These are phyloP conservation scores for Pararge aegeria DNA, from an alignment of 1,140 invertebrate species.

Conservation along the genomic window DNA sequence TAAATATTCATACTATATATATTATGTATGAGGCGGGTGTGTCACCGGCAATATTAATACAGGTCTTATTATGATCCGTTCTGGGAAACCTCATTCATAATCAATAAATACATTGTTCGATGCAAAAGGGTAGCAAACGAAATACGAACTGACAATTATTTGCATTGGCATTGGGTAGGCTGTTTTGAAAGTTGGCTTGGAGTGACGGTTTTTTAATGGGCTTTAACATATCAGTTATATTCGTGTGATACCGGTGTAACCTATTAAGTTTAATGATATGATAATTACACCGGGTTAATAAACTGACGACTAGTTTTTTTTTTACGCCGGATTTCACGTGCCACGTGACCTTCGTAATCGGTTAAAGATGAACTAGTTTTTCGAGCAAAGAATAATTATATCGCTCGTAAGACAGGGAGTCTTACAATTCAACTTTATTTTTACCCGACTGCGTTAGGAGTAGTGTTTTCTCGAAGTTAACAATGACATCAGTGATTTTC, in stretches of 20 bases:
- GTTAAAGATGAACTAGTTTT: not conserved
- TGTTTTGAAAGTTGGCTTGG: slow-evolving; percentile 19
- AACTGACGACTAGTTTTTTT: not conserved
- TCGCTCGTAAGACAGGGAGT: not conserved
- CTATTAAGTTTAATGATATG: not conserved
- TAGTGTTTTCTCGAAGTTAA: too few relatives aligned
- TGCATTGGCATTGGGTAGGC: slow-evolving; percentile 33
- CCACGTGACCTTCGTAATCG: too few relatives aligned
- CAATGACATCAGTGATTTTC: too few relatives aligned
- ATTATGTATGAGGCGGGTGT: not conserved
- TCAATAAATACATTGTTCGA: slow-evolving; percentile 63
- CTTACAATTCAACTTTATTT: too few relatives aligned
- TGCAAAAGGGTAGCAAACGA: slow-evolving; percentile 16
- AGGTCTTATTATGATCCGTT: slow-evolving; percentile 46
- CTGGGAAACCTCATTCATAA: slow-evolving; percentile 66
- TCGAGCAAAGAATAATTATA: not conserved
- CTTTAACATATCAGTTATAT: not conserved
- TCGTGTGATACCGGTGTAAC: not conserved
- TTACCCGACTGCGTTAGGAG: too few relatives aligned
- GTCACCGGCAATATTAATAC: slow-evolving; percentile 26
- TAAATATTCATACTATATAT: not conserved
- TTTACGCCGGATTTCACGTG: too few relatives aligned
- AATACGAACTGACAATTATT: too few relatives aligned
- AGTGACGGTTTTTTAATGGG: not conserved
- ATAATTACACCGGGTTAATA: not conserved